phyloP scores from a whole-genome alignment of 2,113 vertebrate species.

The Hyperoodon ampullatus region DNA sequence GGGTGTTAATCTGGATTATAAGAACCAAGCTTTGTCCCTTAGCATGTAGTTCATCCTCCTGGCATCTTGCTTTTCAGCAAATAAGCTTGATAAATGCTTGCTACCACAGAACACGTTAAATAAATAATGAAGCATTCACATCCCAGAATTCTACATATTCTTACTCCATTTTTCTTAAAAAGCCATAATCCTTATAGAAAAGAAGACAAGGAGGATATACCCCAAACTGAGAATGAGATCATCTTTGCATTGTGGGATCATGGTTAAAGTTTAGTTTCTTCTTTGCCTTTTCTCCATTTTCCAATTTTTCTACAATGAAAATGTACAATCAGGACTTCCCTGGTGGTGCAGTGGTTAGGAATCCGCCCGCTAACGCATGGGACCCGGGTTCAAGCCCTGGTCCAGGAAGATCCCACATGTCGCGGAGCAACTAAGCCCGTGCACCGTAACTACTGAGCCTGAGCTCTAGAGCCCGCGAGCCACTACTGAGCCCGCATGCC shows the following conservation, averaged over 20 bases:
- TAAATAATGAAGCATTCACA: background rate
- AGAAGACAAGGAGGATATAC: background rate
- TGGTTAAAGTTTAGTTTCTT: slow-evolving; percentile 19
- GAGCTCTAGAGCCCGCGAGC: too few species aligned
- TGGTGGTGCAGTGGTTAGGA: too few species aligned
- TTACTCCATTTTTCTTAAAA: slow-evolving; percentile 42
- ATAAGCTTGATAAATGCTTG: background rate
- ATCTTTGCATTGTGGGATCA: background rate
- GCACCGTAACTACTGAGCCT: too few species aligned
- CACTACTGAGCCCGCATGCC: too few species aligned
- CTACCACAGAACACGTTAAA: background rate
- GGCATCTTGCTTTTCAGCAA: slow-evolving; percentile 23
- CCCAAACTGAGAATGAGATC: background rate
- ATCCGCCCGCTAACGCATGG: too few species aligned
- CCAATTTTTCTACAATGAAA: background rate
- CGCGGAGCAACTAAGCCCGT: too few species aligned
- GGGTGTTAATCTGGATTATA: background rate
- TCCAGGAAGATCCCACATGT: too few species aligned
- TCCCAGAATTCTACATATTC: background rate
- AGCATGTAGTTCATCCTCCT: background rate
- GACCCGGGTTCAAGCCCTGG: too few species aligned
- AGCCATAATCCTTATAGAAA: background rate
- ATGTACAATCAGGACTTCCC: background rate
- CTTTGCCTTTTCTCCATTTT: background rate
- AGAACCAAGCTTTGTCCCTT: background rate